A percentile compares a stretch with the other conserved stretches of the same genome.
Evolutionary conservation across 2,797 vertebrate species (phyloP).

Genomic region (Sebastes nivosus): DNA sequence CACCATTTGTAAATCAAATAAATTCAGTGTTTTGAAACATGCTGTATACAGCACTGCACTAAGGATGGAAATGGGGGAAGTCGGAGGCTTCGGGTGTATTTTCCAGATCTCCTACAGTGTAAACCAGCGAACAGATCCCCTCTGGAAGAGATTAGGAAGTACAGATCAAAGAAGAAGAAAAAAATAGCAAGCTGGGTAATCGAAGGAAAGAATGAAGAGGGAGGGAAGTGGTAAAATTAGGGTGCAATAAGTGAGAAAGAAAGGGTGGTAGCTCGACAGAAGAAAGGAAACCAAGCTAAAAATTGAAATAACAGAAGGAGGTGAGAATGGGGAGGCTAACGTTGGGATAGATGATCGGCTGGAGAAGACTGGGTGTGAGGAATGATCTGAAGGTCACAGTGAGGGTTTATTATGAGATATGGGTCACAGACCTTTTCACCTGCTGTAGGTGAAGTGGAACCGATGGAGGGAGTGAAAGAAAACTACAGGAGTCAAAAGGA

Average conservation of each 20-base stretch:
- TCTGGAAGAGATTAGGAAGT: constrained; percentile 60
- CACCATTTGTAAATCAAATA: neutral
- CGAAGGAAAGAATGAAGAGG: neutral
- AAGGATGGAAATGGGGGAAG: neutral
- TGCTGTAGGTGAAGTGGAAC: neutral
- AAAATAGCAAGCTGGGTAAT: neutral
- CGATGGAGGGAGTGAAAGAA: neutral
- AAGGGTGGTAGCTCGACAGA: neutral
- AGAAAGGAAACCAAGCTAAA: neutral
- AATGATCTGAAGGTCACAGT: neutral
- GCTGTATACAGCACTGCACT: neutral
- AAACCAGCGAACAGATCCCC: constrained; percentile 25
- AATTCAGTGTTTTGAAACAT: neutral
- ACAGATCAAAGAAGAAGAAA: constrained; percentile 51
- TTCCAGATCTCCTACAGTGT: constrained; percentile 12
- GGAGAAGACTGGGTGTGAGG: neutral
- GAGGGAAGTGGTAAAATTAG: neutral
- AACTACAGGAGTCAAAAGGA: neutral
- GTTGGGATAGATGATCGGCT: neutral
- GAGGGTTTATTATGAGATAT: neutral
- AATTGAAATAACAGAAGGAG: neutral
- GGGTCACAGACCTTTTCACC: neutral
- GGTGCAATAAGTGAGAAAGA: neutral
- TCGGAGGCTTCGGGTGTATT: neutral
- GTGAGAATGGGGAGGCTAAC: neutral